These are phyloP conservation scores for Mirounga angustirostris DNA, from an alignment of 2,113 vertebrate genomes.

Conservation along the genomic window DNA sequence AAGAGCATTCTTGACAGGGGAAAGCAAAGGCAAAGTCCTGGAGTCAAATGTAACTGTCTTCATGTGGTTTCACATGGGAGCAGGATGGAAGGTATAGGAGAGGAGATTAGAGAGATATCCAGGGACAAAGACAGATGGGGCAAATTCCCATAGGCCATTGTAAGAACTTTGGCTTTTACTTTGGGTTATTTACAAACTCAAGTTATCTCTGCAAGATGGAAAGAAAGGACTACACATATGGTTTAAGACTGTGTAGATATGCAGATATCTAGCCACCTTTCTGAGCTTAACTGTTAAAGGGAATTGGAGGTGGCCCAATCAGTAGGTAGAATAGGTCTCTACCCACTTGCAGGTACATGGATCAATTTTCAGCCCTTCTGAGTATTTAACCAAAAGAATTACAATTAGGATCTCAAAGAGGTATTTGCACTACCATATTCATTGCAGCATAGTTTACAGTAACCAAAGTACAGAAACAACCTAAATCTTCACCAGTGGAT, in stretches of 20 bases:
- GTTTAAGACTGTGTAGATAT: neutral
- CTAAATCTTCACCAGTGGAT: neutral
- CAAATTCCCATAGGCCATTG: neutral
- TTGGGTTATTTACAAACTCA: slow-evolving; percentile 15
- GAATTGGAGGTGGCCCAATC: neutral
- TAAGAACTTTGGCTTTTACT: neutral
- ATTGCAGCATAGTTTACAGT: neutral
- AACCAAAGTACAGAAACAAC: neutral
- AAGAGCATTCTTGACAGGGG: neutral
- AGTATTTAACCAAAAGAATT: neutral
- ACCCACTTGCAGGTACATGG: neutral
- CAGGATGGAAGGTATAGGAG: neutral
- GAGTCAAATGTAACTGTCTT: neutral
- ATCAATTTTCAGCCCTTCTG: neutral
- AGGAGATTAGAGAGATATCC: neutral
- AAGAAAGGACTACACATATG: neutral
- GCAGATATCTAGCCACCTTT: neutral
- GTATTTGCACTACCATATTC: neutral
- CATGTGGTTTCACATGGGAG: neutral
- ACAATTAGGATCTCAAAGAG: neutral
- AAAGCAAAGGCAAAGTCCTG: neutral
- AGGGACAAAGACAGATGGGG: neutral
- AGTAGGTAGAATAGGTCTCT: neutral
- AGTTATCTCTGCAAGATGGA: neutral
- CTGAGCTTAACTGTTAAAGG: neutral